Conservation (phyloP, 2,888 invertebrate genomes). For the Drosophila leonis region DNA sequence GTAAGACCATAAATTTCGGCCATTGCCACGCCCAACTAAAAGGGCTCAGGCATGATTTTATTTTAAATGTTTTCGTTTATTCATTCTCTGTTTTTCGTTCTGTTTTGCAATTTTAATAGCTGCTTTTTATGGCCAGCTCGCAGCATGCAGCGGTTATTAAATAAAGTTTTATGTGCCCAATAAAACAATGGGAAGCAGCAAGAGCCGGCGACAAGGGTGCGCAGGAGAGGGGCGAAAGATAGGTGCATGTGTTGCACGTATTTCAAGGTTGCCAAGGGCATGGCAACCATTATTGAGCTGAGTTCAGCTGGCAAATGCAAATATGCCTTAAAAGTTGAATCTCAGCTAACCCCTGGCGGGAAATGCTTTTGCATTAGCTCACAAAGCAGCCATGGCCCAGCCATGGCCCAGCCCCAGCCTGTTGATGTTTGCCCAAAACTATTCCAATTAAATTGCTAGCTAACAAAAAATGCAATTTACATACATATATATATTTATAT, state of each 20-base stretch:
- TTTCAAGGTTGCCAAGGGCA: constrained; percentile 42
- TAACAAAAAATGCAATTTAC: constrained; percentile 26
- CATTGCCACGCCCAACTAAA: constrained; percentile 22
- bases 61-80: constrained; percentile 66
- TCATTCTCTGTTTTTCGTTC: constrained; percentile 18
- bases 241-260: not conserved
- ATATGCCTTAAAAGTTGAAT: constrained; percentile 14
- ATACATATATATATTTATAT: not conserved
- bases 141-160: constrained; percentile 71
- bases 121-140: constrained; percentile 61
- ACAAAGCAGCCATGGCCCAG: not conserved
- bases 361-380: constrained; percentile 31
- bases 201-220: not conserved
- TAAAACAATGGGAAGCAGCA: constrained; percentile 9
- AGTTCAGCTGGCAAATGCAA: constrained; percentile 18
- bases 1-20: constrained; percentile 18
- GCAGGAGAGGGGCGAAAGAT: not conserved
- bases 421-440: constrained; percentile 66
- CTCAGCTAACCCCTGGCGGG: not conserved
- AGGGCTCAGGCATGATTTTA: constrained; percentile 40
- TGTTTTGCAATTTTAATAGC: constrained; percentile 63
- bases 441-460: constrained; percentile 67
- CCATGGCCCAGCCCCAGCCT: constrained; percentile 34
- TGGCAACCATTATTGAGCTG: constrained; percentile 28
- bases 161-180: constrained; percentile 71